Evolutionary conservation across 2,888 invertebrate species (phyloP).

Genomic region (Acanthococcus lagerstroemiae): DNA sequence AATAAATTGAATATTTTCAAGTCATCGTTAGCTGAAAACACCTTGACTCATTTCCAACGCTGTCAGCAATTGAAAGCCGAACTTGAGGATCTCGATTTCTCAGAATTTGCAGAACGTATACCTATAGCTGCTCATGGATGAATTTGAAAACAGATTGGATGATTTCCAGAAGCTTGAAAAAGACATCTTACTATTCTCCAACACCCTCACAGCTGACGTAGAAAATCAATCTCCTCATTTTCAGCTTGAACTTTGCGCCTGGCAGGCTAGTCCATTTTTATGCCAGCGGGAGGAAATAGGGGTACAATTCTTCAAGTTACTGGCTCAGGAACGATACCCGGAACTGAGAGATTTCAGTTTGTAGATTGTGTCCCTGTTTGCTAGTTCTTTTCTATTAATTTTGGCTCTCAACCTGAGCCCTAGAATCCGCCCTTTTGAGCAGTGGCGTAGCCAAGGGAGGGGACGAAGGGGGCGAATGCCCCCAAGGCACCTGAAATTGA

Average conservation of each 20-base stretch:
- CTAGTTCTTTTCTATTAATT: no score
- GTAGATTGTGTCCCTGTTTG: conserved; percentile 32
- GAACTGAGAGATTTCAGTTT: conserved; percentile 23
- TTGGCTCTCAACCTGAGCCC: no score
- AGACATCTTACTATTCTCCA: conserved; percentile 12
- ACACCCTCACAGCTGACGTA: conserved; percentile 16
- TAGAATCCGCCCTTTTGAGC: no score
- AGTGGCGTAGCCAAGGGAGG: no score
- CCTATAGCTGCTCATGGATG: conserved; percentile 11
- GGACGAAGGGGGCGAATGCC: no score
- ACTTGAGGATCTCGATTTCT: conserved; percentile 13
- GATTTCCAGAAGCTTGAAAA: conserved; percentile 22
- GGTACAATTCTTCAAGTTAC: conserved; percentile 28
- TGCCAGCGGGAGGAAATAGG: conserved; percentile 23
- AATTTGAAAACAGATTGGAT: conserved; percentile 16
- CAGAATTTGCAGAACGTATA: conserved; percentile 15
- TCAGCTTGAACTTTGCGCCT: conserved; percentile 29
- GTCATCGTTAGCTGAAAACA: conserved; percentile 4
- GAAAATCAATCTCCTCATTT: conserved; percentile 21
- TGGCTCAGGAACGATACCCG: conserved; percentile 22
- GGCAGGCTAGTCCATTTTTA: conserved; percentile 22
- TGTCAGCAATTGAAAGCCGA: conserved; percentile 12
- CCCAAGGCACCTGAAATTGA: no score
- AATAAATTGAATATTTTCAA: conserved; percentile 22
- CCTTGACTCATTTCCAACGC: conserved; percentile 15